Base-by-base conservation (phyloP, 2,797 vertebrate genomes). In the Silurus lanzhouensis region DNA sequence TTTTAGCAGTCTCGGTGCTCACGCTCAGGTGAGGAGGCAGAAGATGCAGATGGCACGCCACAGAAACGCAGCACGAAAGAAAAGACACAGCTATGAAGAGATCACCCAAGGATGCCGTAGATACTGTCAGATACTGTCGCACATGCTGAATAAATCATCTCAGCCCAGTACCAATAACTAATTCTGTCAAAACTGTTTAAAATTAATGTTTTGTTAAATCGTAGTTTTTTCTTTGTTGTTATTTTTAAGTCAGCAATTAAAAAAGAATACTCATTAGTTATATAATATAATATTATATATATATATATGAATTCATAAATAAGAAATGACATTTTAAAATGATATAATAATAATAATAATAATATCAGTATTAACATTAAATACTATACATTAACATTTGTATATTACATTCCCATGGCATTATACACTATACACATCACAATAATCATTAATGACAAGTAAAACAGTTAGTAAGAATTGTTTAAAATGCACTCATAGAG, bases 1-100 rank as follows among this genome's bases (percentile, higher is more conserved):
- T 89, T 91, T 87, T 61, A 86, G 76, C 70, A 87, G 68, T 86
- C 79, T 85, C 82, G 67, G 87, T 75, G 12, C 78, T 87, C 44
- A 57, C 57, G 55, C 72, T 87, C 55, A 86, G 86, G 83, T 57
- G 61, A 88, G 58, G 78, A 86, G 82, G 68, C 48, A 78, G 88
- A 70, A 87, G 72, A 81, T 85, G 82, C 70, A 88, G 84, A 90
- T 88, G 89, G 75, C 74, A 57, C 85, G 68, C 60, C 70, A 19
- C 67, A 25, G 55, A 57, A 89, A 46, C 5, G 22, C 68, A 87
- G 79, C 61, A 88, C 76, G 74, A 74, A 64, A 44, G 64, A 66
- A 61, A 44, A 61, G 77, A 74, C 46, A 22, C 44, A 46, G 63
- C 19, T 38, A 77, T 9, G 15, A 58, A 60, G 55, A 77, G 55